These are phyloP conservation scores for Polietes domitor DNA, from an alignment of 2,888 invertebrate genomes.

Conservation along the genomic window DNA sequence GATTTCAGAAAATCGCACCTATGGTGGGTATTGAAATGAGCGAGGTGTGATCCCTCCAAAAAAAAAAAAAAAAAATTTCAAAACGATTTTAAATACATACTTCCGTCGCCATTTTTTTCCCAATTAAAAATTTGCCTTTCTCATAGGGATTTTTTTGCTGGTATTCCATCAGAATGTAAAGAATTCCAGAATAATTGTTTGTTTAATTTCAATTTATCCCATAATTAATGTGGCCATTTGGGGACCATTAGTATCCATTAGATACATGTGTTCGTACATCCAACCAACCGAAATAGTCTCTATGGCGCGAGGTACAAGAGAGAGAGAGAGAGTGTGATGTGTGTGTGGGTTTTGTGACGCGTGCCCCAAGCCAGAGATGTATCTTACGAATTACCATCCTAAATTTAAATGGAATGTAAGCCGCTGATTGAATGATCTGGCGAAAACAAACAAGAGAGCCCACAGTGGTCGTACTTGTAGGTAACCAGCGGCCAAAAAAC, in stretches of 20 bases:
- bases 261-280: too few relatives aligned
- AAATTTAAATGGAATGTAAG: too few relatives aligned
- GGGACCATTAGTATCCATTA: constrained; percentile 1
- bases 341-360: background rate
- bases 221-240: background rate
- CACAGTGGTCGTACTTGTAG: too few relatives aligned
- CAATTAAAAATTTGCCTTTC: background rate
- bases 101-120: background rate
- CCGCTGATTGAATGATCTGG: too few relatives aligned
- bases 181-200: constrained; percentile 10
- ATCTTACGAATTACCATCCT: background rate
- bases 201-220: background rate
- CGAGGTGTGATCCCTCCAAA: too few relatives aligned
- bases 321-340: background rate
- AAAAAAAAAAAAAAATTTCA: too few relatives aligned
- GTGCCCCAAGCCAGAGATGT: background rate
- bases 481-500: too few relatives aligned
- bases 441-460: too few relatives aligned
- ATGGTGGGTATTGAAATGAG: background rate
- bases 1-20: background rate
- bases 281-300: background rate
- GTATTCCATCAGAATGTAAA: background rate
- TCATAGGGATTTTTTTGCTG: too few relatives aligned
- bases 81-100: too few relatives aligned
- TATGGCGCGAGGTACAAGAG: too few relatives aligned